Evolutionary conservation across 2,797 vertebrate genomes (phyloP), one percentile per base, ranked within the genome.

Genomic region (Schizopygopsis malacanthus): DNA sequence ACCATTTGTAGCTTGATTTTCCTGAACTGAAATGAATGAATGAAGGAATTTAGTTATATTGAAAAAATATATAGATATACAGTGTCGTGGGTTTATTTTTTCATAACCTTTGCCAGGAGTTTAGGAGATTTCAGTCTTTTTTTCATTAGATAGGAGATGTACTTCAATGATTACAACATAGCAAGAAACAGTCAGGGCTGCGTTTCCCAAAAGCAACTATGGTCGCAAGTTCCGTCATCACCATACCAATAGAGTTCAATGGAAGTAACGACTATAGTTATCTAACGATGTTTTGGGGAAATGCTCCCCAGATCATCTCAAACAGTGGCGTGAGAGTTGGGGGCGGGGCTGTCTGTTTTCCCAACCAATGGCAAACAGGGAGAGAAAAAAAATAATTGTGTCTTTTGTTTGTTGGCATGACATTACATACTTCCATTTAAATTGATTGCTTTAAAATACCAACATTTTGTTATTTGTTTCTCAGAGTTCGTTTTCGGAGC

Each of bases 381-480:
- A 76, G 11, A 37, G 16, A n/a, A n/a, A 39, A 77, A 15, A 59
- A 77, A 15, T n/a, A 0, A 56, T 78, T 78, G n/a, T 56, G 6
- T 20, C 76, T 59, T 78, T 59, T 59, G 37, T 78, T 78, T 41
- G 52, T 78, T 78, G 52, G 52, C 75, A n/a, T 33, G 20, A 15
- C 12, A 77, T 37, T 7, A 33, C 15, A 8, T 28, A 22, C 4
- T 73, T 73, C 16, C 3, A 1, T 16, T 59, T 41, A 56, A 11
- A 59, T 8, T 59, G 33, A 56, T 56, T 77, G 12, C 13, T n/a
- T 77, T 56, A 2, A 59, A 59, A 45, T 63, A 13, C 77, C 41
- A 65, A 4, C 33, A 13, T 79, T 79, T 79, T 20, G 59, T 65
- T 79, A 28, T 45, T 63, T 79, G 41, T 33, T 65, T 65, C 78